Conservation (phyloP, 2,888 invertebrate species). For the Agonopterix subpropinquella region DNA sequence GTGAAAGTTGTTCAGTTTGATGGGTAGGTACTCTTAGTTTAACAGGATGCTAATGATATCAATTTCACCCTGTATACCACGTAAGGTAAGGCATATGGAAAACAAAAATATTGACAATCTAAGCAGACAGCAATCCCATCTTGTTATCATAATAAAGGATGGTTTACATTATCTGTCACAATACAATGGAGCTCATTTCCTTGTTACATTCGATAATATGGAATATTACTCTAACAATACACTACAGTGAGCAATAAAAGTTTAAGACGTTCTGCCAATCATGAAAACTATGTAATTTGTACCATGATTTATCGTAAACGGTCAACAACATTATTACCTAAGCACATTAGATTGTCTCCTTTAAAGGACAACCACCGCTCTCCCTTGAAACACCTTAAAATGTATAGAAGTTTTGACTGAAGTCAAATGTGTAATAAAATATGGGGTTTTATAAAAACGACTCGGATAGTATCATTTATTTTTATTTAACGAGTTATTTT, state of each 20-base stretch:
- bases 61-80: too few relatives aligned
- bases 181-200: slow-evolving; percentile 50
- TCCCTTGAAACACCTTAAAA: too few relatives aligned
- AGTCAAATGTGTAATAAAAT: too few relatives aligned
- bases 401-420: too few relatives aligned
- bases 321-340: neutral
- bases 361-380: too few relatives aligned
- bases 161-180: slow-evolving; percentile 8
- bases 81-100: neutral
- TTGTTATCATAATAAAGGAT: slow-evolving; percentile 39
- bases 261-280: neutral
- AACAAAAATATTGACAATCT: slow-evolving; percentile 18
- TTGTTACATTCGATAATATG: slow-evolving; percentile 45
- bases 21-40: too few relatives aligned
- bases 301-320: neutral
- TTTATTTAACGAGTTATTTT: too few relatives aligned
- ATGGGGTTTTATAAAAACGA: too few relatives aligned
- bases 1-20: too few relatives aligned
- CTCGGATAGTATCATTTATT: too few relatives aligned
- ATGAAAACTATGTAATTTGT: neutral
- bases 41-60: too few relatives aligned
- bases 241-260: neutral
- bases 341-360: neutral
- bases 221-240: neutral
- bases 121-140: slow-evolving; percentile 20